phyloP scores from a whole-genome alignment of 2,888 invertebrate species.

The Tolmerus cingulatus region DNA sequence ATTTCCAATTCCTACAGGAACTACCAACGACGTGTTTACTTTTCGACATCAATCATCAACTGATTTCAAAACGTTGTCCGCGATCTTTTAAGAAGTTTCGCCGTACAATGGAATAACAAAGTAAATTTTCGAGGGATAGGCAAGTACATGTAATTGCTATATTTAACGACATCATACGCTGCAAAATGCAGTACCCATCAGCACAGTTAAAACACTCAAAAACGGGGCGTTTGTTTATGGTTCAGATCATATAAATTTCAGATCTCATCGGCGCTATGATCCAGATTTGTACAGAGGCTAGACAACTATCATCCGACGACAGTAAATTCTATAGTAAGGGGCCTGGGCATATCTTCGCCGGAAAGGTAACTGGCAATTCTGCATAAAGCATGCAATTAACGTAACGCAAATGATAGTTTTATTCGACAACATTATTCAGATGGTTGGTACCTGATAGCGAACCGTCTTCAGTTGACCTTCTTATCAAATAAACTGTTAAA shows the following conservation, averaged over 20 bases:
- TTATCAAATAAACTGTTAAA: background rate
- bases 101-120: background rate
- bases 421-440: constrained; percentile 10
- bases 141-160: background rate
- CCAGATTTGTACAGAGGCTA: background rate
- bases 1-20: background rate
- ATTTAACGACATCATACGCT: background rate
- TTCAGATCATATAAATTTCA: background rate
- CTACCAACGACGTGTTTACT: background rate
- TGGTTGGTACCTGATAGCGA: background rate
- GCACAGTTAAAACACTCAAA: background rate
- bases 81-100: constrained; percentile 11
- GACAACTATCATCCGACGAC: background rate
- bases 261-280: constrained; percentile 5
- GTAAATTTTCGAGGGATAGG: background rate
- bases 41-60: constrained; percentile 10
- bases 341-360: background rate
- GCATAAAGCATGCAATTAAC: background rate
- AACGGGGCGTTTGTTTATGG: constrained; percentile 2
- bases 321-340: background rate
- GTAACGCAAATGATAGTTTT: constrained; percentile 15
- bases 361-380: background rate
- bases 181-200: background rate
- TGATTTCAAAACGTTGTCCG: background rate
- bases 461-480: background rate